A percentile compares a stretch with the other conserved stretches of the same genome.
Evolutionary conservation across 2,888 invertebrate species (phyloP).

Genomic region (Pterostichus madidus): DNA sequence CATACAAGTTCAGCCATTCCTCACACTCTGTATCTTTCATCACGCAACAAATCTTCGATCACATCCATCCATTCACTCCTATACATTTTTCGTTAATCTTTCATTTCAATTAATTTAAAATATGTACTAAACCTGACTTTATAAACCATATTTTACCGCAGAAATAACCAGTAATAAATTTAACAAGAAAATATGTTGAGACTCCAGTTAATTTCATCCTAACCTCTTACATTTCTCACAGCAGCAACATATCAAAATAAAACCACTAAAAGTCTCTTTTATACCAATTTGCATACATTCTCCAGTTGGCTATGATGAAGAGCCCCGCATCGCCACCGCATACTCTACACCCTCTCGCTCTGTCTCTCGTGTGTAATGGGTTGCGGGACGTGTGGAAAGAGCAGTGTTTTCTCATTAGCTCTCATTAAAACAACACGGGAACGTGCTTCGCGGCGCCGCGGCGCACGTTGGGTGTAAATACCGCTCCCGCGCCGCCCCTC

Average conservation of each 20-base stretch:
- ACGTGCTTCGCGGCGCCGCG: constrained; percentile 71
- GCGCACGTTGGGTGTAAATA: constrained; percentile 19
- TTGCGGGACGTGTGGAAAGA: constrained; percentile 53
- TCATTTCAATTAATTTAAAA: too few relatives aligned
- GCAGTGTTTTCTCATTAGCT: constrained; percentile 73
- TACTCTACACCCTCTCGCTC: too few relatives aligned
- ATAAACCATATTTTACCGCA: too few relatives aligned
- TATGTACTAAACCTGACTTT: too few relatives aligned
- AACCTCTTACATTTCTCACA: background rate
- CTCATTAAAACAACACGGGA: constrained; percentile 75
- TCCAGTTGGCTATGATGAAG: constrained; percentile 1
- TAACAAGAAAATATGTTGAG: background rate
- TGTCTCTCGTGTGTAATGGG: constrained; percentile 15
- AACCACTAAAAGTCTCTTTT: constrained; percentile 8
- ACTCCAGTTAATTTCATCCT: background rate
- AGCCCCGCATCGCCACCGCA: background rate
- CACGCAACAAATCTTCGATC: too few relatives aligned
- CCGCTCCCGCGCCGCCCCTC: background rate
- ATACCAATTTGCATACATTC: constrained; percentile 22
- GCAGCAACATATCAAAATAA: constrained; percentile 2
- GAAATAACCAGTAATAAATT: too few relatives aligned
- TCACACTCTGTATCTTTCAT: too few relatives aligned
- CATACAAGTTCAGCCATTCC: too few relatives aligned
- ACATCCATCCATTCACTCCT: too few relatives aligned
- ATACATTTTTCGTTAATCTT: too few relatives aligned